Conservation (phyloP, 1,140 invertebrate species). For the Drosophila sucinea region DNA sequence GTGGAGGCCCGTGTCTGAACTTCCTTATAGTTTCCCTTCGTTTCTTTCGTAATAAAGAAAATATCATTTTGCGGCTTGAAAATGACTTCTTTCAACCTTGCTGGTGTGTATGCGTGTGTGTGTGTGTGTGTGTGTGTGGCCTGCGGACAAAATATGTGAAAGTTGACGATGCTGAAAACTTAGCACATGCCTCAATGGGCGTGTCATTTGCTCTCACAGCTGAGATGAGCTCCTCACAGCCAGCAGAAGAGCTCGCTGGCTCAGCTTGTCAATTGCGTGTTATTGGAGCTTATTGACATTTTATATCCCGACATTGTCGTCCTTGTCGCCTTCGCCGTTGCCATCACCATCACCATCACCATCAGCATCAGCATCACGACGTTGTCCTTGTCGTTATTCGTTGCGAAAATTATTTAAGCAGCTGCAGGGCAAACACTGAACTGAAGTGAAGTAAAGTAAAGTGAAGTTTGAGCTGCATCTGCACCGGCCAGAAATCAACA, state of each 20-base stretch:
- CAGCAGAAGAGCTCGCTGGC: slow-evolving; percentile 38
- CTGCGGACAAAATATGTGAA: slow-evolving; percentile 40
- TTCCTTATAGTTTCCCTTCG: background rate
- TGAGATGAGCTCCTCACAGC: slow-evolving; percentile 23
- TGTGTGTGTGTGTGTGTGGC: background rate
- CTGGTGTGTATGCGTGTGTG: background rate
- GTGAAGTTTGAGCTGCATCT: slow-evolving; percentile 27
- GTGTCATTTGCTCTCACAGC: slow-evolving; percentile 41
- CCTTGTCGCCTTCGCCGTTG: background rate
- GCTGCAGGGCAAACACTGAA: slow-evolving; percentile 39
- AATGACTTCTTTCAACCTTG: slow-evolving; percentile 56
- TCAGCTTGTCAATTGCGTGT: slow-evolving; percentile 75
- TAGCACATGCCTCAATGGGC: slow-evolving; percentile 53
- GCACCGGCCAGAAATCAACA: background rate
- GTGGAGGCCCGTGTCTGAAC: slow-evolving; percentile 42
- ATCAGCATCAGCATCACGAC: slow-evolving; percentile 21
- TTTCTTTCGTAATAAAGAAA: slow-evolving; percentile 30
- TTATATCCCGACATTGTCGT: slow-evolving; percentile 57
- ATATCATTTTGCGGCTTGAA: slow-evolving; percentile 53
- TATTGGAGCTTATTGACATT: slow-evolving; percentile 81
- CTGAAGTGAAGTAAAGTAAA: slow-evolving; percentile 19
- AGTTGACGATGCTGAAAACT: slow-evolving; percentile 60
- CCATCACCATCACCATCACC: background rate
- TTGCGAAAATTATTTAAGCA: slow-evolving; percentile 73
- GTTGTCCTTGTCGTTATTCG: slow-evolving; percentile 32